Conservation (phyloP, 2,888 invertebrate species). For the Tryphoninae sp. region DNA sequence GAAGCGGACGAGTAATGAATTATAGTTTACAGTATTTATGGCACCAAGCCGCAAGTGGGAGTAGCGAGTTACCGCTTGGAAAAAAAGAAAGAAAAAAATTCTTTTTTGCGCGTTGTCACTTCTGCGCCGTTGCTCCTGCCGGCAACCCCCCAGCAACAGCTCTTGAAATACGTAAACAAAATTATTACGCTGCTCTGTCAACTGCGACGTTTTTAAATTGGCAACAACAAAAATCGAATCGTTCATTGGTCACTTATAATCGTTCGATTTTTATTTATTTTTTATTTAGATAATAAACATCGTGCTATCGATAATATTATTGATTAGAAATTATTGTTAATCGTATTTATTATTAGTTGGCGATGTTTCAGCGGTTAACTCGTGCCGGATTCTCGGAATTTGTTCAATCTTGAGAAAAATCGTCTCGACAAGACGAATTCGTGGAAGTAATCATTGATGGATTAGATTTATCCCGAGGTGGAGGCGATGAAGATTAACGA, state of each 20-base stretch:
- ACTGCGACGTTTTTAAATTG: neutral
- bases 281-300: too few relatives aligned
- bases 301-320: too few relatives aligned
- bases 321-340: too few relatives aligned
- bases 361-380: too few relatives aligned
- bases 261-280: too few relatives aligned
- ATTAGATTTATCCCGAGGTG: constrained; percentile 32
- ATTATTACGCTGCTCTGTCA: constrained; percentile 9
- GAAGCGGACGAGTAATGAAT: neutral
- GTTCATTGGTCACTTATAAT: too few relatives aligned
- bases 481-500: constrained; percentile 6
- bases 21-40: neutral
- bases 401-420: neutral
- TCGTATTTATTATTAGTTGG: too few relatives aligned
- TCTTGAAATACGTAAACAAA: constrained; percentile 24
- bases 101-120: constrained; percentile 12
- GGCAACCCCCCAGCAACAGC: neutral
- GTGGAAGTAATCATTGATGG: constrained; percentile 44
- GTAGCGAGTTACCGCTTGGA: neutral
- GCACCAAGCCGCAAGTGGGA: constrained; percentile 24
- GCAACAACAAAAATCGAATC: too few relatives aligned
- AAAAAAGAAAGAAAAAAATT: neutral
- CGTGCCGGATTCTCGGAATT: neutral
- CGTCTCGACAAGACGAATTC: constrained; percentile 16
- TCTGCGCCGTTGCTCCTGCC: neutral